phyloP scores from a whole-genome alignment of 30 jellyfish, hydroid and myxozoan species.

The Chironex yamaguchii region DNA sequence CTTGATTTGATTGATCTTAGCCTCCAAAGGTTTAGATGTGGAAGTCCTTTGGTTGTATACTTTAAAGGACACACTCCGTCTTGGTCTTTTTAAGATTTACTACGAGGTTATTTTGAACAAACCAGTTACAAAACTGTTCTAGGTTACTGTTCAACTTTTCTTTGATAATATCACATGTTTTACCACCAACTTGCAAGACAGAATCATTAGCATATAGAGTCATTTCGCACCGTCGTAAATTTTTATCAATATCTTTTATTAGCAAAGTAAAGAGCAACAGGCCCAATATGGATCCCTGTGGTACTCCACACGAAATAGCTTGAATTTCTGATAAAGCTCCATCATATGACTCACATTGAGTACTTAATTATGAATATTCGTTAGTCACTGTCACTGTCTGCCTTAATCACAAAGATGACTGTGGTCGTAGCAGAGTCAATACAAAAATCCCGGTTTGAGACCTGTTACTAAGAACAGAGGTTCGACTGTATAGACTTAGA shows the following conservation, averaged over 20 bases:
- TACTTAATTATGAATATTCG: too few relatives aligned
- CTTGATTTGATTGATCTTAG: slow-evolving; percentile 34
- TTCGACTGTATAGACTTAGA: too few relatives aligned
- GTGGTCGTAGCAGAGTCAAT: too few relatives aligned
- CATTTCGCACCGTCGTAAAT: slow-evolving; percentile 17
- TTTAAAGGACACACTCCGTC: slow-evolving; percentile 47
- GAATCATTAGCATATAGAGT: slow-evolving; percentile 69
- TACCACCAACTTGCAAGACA: slow-evolving; percentile 42
- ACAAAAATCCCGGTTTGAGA: too few relatives aligned
- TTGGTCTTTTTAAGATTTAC: slow-evolving; percentile 31
- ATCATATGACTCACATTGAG: slow-evolving; percentile 46
- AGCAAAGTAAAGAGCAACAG: slow-evolving; percentile 29
- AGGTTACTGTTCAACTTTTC: slow-evolving; percentile 37
- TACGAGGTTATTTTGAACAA: slow-evolving; percentile 45
- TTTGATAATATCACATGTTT: slow-evolving; percentile 31
- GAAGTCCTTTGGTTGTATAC: slow-evolving; percentile 50
- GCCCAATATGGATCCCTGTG: slow-evolving; percentile 69
- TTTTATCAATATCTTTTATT: slow-evolving; percentile 41
- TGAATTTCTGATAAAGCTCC: slow-evolving; percentile 29
- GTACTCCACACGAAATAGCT: slow-evolving; percentile 67
- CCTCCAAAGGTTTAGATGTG: slow-evolving; percentile 28
- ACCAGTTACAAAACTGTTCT: slow-evolving; percentile 49
- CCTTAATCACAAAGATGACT: too few relatives aligned
- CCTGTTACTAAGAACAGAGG: too few relatives aligned
- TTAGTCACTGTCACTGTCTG: too few relatives aligned